Conservation (phyloP, 2,113 vertebrate species). For the Corydoras sp. region DNA sequence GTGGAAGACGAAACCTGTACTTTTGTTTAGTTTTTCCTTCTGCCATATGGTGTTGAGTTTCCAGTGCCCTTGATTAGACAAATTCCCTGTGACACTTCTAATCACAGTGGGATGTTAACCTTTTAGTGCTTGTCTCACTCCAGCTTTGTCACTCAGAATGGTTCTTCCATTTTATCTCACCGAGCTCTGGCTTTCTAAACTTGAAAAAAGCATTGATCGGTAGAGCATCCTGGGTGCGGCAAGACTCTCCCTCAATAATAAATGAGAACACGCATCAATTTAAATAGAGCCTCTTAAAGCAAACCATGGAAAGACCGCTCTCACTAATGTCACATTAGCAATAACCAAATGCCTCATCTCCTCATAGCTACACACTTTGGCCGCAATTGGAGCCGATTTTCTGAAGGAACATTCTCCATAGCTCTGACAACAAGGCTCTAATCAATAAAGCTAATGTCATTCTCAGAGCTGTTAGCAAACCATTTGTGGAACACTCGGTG, state of each 20-base stretch:
- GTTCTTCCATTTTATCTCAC: neutral
- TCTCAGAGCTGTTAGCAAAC: slow-evolving; percentile 39
- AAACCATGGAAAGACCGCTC: no score
- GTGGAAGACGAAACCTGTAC: no score
- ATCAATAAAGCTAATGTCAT: slow-evolving; percentile 41
- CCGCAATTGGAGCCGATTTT: no score
- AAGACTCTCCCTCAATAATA: slow-evolving; percentile 30
- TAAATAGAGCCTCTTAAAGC: no score
- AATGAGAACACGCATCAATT: slow-evolving; percentile 12
- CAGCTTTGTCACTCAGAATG: neutral
- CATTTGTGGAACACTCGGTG: slow-evolving; percentile 36
- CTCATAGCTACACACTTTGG: no score
- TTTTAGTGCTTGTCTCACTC: neutral
- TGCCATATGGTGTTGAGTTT: slow-evolving; percentile 1
- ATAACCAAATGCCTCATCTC: no score
- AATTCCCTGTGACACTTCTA: slow-evolving; percentile 26
- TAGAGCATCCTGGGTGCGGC: neutral
- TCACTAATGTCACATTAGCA: no score
- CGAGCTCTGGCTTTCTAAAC: neutral
- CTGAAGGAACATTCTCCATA: slow-evolving; percentile 29
- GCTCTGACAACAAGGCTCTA: slow-evolving; percentile 27
- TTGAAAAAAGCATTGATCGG: slow-evolving; percentile 2
- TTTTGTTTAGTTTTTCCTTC: neutral
- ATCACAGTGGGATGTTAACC: slow-evolving; percentile 20
- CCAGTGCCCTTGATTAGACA: slow-evolving; percentile 13